Conservation (phyloP, 2,113 vertebrate species). For the Glaucidium brasilianum region DNA sequence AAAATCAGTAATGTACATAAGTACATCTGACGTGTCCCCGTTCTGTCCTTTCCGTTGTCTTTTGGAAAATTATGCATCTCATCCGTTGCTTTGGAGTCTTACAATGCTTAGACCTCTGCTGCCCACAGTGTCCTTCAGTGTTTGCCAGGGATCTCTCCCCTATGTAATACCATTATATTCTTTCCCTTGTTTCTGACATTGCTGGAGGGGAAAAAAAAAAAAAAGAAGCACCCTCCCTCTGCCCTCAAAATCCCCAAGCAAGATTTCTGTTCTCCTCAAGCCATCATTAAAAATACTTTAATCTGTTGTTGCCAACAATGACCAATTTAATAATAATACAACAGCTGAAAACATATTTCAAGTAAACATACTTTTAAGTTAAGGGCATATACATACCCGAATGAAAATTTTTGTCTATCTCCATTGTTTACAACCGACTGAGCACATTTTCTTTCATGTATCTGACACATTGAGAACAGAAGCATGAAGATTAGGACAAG, state of each 20-base stretch:
- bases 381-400: background rate
- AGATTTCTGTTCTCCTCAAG: background rate
- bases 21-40: background rate
- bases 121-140: background rate
- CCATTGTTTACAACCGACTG: background rate
- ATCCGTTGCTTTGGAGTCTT: background rate
- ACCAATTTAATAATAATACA: background rate
- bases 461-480: slow-evolving; percentile 12
- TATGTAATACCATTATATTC: background rate
- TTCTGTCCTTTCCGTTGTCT: background rate
- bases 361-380: background rate
- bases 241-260: background rate
- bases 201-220: background rate
- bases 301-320: background rate
- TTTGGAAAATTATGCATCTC: background rate
- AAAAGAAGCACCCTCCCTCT: background rate
- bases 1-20: background rate
- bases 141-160: background rate
- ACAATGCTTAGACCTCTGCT: background rate
- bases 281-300: background rate
- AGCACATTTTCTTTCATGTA: background rate
- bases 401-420: background rate
- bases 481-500: background rate
- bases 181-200: background rate
- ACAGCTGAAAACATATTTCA: background rate